Percentiles rank a stretch among this genome's conserved stretches.
Conservation (phyloP, 92 coral and sea anemone genomes). For the Phymanthus crucifer region DNA sequence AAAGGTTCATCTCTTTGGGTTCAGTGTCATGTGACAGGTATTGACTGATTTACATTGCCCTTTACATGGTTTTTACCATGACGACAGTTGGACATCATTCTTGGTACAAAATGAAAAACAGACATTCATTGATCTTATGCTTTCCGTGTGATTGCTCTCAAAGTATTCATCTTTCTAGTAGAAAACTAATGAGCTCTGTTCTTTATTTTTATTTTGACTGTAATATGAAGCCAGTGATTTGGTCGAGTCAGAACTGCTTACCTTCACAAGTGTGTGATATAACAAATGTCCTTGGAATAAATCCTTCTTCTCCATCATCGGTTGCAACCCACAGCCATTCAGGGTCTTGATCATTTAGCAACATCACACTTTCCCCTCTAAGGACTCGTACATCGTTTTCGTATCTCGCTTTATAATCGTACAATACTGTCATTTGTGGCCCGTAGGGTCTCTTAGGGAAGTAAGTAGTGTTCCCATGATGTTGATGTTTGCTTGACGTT, state of each 20-base stretch:
- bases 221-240: neutral
- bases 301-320: constrained; percentile 84
- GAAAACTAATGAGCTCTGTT: too few species aligned
- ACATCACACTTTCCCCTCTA: constrained; percentile 82
- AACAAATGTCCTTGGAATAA: constrained; percentile 75
- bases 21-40: too few species aligned
- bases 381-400: constrained; percentile 78
- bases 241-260: constrained; percentile 19
- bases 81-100: neutral
- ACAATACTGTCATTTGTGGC: constrained; percentile 74
- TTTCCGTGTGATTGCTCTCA: neutral
- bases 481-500: constrained; percentile 29
- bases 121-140: neutral
- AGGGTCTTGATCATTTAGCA: constrained; percentile 80
- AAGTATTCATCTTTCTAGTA: too few species aligned
- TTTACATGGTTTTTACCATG: neutral
- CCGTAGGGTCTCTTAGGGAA: constrained; percentile 88
- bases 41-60: neutral
- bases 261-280: constrained; percentile 89
- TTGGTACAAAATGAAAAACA: too few species aligned
- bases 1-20: neutral
- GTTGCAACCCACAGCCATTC: constrained; percentile 85
- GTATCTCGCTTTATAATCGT: constrained; percentile 68
- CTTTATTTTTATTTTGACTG: too few species aligned
- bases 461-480: constrained; percentile 43